Evolutionary conservation across 1,140 invertebrate genomes (phyloP), one percentile per base, ranked within the genome.

Genomic region (Drosophila burlai): DNA sequence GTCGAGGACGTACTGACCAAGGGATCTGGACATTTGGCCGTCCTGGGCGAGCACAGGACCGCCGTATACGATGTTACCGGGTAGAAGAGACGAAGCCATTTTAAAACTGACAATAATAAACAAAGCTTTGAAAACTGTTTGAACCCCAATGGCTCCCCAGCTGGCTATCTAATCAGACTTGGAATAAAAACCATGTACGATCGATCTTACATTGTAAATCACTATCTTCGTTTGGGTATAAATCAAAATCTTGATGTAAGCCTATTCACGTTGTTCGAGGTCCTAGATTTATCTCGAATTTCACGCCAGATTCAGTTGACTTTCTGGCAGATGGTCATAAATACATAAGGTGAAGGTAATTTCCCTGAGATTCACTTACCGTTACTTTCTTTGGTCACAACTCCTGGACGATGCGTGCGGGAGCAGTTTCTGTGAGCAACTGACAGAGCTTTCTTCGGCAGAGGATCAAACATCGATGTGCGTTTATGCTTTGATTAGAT

Each of bases 11-110:
- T 66, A 91, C 50, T 92, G 83, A 0, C 92, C 92, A 36, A 93
- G 40, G 9, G 91, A 92, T 60, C 76, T 77, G 29, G 80, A 91
- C n/a, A 73, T 43, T 61, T 85, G 77, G 0, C 85, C 92, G 46
- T 79, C 89, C 6, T 40, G 72, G 3, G 26, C 59, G 9, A 54
- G 62, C 21, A 92, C 66, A 40, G 89, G 81, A 40, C 91, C 91
- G 2, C 87, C 91, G 50, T 79, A 92, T 2, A 92, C 82, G 26
- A 92, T 92, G 52, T 92, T 92, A 18, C 81, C 84, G 8, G 91
- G 80, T 57, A 91, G 49, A 29, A 92, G 52, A 10, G 63, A 65
- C 26, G 84, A 83, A 40, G 84, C 69, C 84, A 87, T 87, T 2
- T 36, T 86, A 50, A 15, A 45, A 8, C 77, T 89, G 62, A 1